A percentile compares a stretch with the other conserved stretches of the same genome.
phyloP scores from a whole-genome alignment of 2,113 vertebrate genomes.

The Brevimyrus niger region DNA sequence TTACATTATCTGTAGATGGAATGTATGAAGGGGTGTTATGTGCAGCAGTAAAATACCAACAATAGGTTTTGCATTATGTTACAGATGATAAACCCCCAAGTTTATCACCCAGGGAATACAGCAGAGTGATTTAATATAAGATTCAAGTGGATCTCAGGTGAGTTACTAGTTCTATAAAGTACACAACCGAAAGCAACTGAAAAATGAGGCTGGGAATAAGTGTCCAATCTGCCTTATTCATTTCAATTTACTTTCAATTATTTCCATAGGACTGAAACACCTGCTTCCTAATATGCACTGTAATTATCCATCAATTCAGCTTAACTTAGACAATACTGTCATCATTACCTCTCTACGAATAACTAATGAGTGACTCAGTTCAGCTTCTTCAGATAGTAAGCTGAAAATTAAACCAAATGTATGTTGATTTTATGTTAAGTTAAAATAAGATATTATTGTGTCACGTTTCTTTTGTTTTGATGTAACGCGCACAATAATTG shows the following conservation, averaged over 20 bases:
- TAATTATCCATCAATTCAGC: constrained; percentile 43
- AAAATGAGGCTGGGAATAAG: constrained; percentile 16
- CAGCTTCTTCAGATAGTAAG: constrained; percentile 4
- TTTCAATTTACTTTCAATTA: constrained; percentile 55
- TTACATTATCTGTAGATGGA: not conserved
- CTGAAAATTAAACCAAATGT: not conserved
- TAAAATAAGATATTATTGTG: not conserved
- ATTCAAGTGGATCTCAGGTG: constrained; percentile 6
- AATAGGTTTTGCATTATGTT: not conserved
- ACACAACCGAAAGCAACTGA: constrained; percentile 13
- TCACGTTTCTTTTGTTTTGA: not conserved
- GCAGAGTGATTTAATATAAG: not conserved
- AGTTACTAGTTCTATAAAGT: constrained; percentile 33
- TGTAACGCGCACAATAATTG: not conserved
- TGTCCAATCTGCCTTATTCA: constrained; percentile 27
- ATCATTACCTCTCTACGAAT: constrained; percentile 20
- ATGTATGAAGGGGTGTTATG: not conserved
- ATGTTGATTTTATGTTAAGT: not conserved
- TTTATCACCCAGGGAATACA: not conserved
- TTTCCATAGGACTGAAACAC: constrained; percentile 43
- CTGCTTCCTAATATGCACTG: constrained; percentile 56
- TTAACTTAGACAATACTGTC: constrained; percentile 33
- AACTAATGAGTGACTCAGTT: constrained; percentile 15
- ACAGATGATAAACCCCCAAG: not conserved
- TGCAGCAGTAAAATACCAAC: not conserved